Conservation (phyloP, 2,113 vertebrate species). For the Montifringilla adamsi region DNA sequence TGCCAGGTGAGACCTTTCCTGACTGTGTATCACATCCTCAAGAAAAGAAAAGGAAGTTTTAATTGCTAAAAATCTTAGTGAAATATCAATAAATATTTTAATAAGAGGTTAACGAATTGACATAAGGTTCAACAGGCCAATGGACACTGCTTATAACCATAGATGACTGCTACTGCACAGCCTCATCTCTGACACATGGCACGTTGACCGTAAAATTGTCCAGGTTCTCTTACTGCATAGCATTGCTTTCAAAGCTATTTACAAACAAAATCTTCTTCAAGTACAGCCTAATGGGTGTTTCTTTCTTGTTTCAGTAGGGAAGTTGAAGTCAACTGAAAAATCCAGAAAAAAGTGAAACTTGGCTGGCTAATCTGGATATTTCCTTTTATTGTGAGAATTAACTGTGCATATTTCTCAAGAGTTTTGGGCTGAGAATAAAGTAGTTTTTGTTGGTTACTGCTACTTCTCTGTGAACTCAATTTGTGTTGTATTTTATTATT, state of each 20-base stretch:
- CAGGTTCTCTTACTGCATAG: neutral
- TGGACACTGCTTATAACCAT: neutral
- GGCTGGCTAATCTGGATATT: neutral
- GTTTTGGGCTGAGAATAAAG: neutral
- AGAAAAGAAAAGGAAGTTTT: neutral
- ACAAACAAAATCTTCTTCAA: neutral
- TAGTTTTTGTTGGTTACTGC: neutral
- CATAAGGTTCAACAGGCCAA: neutral
- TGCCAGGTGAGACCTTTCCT: neutral
- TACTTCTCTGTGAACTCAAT: neutral
- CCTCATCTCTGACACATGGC: neutral
- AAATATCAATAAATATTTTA: neutral
- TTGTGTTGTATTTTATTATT: neutral
- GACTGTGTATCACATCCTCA: neutral
- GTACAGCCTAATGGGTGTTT: neutral
- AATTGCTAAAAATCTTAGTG: neutral
- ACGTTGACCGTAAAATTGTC: neutral
- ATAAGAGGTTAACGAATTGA: neutral
- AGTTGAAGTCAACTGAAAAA: neutral
- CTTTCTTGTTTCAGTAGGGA: neutral
- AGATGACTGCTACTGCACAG: neutral
- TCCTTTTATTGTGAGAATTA: neutral
- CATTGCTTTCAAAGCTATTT: neutral
- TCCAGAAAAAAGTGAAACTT: neutral
- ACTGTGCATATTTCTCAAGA: neutral